Conservation (phyloP, 2,888 invertebrate species). For the Neoitamus cyanurus region DNA sequence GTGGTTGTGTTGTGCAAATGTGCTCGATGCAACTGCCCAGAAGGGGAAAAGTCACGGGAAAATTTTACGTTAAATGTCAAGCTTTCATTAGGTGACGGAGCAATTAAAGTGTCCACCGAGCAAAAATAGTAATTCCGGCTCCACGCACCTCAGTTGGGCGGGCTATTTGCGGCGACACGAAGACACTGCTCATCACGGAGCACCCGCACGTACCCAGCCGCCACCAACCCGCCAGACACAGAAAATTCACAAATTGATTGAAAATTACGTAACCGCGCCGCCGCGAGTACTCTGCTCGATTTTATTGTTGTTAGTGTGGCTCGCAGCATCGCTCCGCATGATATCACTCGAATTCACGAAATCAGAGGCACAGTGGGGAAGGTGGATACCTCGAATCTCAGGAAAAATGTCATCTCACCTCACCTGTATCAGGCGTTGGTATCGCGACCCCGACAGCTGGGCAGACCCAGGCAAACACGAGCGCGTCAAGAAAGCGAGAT, state of each 20-base stretch:
- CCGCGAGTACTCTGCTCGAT: neutral
- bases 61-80: neutral
- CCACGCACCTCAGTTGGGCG: neutral
- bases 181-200: neutral
- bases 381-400: neutral
- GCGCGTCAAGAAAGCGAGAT: neutral
- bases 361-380: neutral
- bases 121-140: no score
- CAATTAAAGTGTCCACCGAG: no score
- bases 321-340: neutral
- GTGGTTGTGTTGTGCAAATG: neutral
- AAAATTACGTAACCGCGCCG: slow-evolving; percentile 19
- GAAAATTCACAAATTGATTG: slow-evolving; percentile 31
- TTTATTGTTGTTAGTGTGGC: neutral
- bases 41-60: neutral
- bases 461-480: neutral
- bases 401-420: neutral
- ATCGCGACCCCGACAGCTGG: neutral
- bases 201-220: no score
- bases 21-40: neutral
- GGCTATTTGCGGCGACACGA: neutral
- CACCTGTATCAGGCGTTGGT: neutral
- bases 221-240: neutral
- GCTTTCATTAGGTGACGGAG: no score
- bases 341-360: neutral